Base-by-base conservation (phyloP, 2,113 vertebrate species). In the Hucho hucho region DNA sequence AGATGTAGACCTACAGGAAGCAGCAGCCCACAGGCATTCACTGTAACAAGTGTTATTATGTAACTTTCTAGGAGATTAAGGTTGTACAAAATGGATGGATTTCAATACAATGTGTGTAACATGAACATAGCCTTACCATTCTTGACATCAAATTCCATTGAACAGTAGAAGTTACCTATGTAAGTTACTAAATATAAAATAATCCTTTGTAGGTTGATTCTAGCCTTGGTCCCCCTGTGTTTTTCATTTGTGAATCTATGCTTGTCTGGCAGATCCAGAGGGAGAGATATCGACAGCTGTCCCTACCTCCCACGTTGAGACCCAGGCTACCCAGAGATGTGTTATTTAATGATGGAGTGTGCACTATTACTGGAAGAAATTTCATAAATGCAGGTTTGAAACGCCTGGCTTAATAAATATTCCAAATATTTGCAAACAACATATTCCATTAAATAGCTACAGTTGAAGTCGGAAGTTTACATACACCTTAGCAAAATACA, bases 221-320 rank as follows among this genome's bases (percentile, higher is more conserved):
- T 59, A 7, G 43, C 32, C 37, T 61, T 49, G 71, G 49, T 63
- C 16, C 74, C 74, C 70, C 76, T 64, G 67, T 72, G 58, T 77
- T 65, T 63, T 79, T 77, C 75, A 83, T 74, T 64, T 59, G 67
- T 70, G 70, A 76, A 53, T 73, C 58, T 72, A 6, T 37, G 56
- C 65, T 56, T 77, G 75, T 75, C 70, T 80, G 70, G 69, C 16
- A 28, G 69, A 64, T 79, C 76, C 76, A 69, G 43, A 74, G 73
- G 77, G 76, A 81, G 61, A n/a, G 24, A 63, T 74, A 64, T 71
- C 20, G 69, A 76, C 77, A 78, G 77, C 79, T 83, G 84, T 73
- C 72, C 72, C 78, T 76, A 56, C 29, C 69, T 18, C 76, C 76
- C 83, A 58, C 59, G 65, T 72, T 66, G 68, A 76, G 4, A 74